A percentile compares a stretch with the other conserved stretches of the same genome.
phyloP scores from a whole-genome alignment of 2,888 invertebrate genomes.

The Esperia sulphurella region DNA sequence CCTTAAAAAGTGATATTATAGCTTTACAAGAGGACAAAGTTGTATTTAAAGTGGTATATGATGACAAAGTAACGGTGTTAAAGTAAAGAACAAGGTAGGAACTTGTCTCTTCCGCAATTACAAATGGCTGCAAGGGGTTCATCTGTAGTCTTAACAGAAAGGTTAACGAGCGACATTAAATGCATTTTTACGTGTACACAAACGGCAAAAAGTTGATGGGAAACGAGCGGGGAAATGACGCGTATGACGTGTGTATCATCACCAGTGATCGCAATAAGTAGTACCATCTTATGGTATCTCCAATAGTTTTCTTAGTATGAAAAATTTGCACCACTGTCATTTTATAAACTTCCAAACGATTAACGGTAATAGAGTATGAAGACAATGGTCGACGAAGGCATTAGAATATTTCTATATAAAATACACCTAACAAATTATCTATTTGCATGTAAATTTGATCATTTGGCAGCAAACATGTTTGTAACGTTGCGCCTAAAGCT shows the following conservation, averaged over 20 bases:
- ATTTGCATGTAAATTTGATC: no score
- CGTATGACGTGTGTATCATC: neutral
- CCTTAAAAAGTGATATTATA: conserved; percentile 27
- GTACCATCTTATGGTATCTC: no score
- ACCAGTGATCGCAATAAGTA: neutral
- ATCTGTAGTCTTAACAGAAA: conserved; percentile 40
- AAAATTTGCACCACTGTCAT: no score
- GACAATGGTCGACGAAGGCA: no score
- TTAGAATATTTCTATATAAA: no score
- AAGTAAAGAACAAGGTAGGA: conserved; percentile 20
- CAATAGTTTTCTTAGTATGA: no score
- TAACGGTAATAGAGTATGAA: no score
- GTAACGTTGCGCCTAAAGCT: no score
- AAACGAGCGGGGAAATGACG: conserved; percentile 22
- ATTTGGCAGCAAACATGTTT: no score
- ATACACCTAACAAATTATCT: no score
- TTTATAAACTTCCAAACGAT: no score
- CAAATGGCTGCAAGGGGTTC: conserved; percentile 37
- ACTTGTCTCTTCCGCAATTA: conserved; percentile 59
- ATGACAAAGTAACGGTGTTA: conserved; percentile 26
- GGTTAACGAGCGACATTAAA: conserved; percentile 63
- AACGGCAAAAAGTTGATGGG: conserved; percentile 45
- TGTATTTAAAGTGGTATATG: neutral
- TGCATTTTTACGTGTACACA: conserved; percentile 34
- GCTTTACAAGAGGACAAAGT: conserved; percentile 30